Conservation (phyloP, 2,888 invertebrate species). For the Rhyacophila evoluta region DNA sequence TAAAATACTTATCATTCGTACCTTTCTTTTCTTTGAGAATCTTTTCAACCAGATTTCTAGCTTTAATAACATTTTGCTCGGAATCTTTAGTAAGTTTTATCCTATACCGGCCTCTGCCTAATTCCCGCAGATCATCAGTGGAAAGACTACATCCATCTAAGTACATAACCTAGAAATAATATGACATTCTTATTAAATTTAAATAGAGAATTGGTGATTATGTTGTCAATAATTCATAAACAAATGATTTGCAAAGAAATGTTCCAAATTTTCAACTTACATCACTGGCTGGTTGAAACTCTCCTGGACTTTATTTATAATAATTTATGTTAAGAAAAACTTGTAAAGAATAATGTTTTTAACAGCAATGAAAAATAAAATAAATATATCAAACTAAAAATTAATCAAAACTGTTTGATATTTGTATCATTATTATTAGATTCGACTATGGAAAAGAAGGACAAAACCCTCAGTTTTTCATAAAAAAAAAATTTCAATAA, state of each 20-base stretch:
- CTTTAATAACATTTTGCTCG: constrained; percentile 66
- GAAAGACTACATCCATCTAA: constrained; percentile 71
- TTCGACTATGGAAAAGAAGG: no score
- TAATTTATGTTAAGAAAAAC: constrained; percentile 32
- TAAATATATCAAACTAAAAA: no score
- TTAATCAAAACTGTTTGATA: no score
- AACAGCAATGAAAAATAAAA: no score
- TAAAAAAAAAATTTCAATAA: no score
- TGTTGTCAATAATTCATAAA: no score
- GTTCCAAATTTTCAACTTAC: constrained; percentile 54
- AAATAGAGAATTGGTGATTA: no score
- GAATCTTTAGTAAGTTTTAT: constrained; percentile 71
- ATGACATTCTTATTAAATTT: no score
- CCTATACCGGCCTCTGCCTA: constrained; percentile 69
- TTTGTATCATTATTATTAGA: no score
- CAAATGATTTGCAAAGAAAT: not conserved
- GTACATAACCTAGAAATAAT: constrained; percentile 63
- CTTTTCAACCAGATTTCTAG: constrained; percentile 70
- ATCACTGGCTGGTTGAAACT: constrained; percentile 59
- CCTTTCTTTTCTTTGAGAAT: constrained; percentile 72
- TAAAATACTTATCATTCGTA: no score
- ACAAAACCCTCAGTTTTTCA: no score
- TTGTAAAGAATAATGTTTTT: not conserved
- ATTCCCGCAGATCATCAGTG: constrained; percentile 69
- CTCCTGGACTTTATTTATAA: constrained; percentile 45